Evolutionary conservation across 64 coral and sea anemone genomes (phyloP), one percentile per base, ranked within the genome.

Genomic region (Acropora tenuis): DNA sequence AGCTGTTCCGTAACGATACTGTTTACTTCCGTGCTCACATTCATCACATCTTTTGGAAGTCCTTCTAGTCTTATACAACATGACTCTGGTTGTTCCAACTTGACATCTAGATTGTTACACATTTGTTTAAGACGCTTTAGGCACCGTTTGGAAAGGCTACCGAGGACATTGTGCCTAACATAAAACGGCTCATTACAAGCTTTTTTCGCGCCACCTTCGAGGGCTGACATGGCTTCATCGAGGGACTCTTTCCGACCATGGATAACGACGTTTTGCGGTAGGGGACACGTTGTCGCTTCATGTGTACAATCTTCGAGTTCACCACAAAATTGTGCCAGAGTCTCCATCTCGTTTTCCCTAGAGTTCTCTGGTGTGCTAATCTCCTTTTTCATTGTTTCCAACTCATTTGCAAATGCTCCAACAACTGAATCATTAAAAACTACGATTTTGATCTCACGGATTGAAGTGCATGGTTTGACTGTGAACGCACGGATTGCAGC

Each of bases 41-140:
- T 63, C 82, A 84, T 69, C 65, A 84, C 82, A 69, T 84, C 82
- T 84, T 84, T 84, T 3, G 82, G 82, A 69, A 72, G 82, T 12
- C 82, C 82, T 84, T 71, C 61, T 16, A 84, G 10, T 30, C 43
- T 19, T 3, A 84, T 72, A 47, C 61, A 69, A 47, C 46, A 63
- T 47, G 43, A 4, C 11, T 84, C 82, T 71, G 82, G 82, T 71
- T 84, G 82, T 6, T 84, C 82, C 7, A 84, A 69, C 71, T 84
- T 84, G 13, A 84, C 82, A 50, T 84, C 82, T 71, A 43, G 61
- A 47, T n/a, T 9, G 41, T 43, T 60, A 10, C 61, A 45, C 82
- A 48, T 71, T 84, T n/a, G 41, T 20, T 84, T 84, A 8, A 84
- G 82, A 2, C 49, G 17, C 8, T 57, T 44, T 3, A 84, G 69